Conservation (phyloP, 2,113 vertebrate species). For the Orientallactaga bullata region DNA sequence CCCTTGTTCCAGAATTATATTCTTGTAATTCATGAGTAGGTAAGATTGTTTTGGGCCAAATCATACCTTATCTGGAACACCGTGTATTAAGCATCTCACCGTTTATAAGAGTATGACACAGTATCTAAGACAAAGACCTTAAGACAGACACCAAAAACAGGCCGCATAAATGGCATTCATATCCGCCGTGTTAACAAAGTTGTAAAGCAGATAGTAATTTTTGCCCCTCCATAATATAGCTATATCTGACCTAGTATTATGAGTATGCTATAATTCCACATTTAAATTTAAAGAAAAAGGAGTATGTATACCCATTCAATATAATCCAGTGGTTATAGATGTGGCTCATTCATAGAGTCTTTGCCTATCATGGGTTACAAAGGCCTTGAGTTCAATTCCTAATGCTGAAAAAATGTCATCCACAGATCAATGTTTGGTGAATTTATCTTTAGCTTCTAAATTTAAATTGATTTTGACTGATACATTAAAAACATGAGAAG, state of each 20-base stretch:
- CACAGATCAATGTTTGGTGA: neutral
- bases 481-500: neutral
- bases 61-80: neutral
- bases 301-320: neutral
- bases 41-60: neutral
- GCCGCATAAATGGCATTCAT: neutral
- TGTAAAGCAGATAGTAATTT: neutral
- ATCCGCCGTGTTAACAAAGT: neutral
- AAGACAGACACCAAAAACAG: neutral
- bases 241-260: neutral
- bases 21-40: neutral
- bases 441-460: neutral
- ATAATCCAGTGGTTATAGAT: neutral
- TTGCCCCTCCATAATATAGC: neutral
- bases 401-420: neutral
- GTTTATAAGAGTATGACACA: neutral
- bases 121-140: neutral
- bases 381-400: neutral
- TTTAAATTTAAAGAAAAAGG: constrained; percentile 1
- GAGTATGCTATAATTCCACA: neutral
- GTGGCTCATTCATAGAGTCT: neutral
- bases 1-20: neutral
- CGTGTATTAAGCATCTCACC: neutral
- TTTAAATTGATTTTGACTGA: neutral
- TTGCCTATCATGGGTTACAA: neutral